Conservation (phyloP, 2,797 vertebrate genomes). For the Acanthornis magna region DNA sequence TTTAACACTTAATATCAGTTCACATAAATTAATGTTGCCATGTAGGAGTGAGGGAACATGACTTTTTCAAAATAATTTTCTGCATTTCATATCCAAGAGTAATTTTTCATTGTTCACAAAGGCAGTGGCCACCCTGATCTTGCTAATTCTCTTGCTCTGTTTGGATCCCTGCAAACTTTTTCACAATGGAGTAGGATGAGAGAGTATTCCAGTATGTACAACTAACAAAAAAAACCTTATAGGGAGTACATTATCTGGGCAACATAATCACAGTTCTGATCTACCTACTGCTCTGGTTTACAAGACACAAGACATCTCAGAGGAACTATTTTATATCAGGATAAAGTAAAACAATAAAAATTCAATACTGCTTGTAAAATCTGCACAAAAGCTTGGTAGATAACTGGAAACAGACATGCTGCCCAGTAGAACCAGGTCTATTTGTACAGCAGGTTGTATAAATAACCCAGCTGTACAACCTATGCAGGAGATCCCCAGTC, state of each 20-base stretch:
- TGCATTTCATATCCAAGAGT: conserved; percentile 35
- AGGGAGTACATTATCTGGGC: not conserved
- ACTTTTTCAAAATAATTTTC: conserved; percentile 48
- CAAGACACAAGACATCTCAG: not conserved
- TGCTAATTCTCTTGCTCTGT: not conserved
- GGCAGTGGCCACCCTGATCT: not conserved
- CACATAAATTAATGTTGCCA: conserved; percentile 33
- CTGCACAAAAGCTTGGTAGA: not conserved
- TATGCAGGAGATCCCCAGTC: not conserved
- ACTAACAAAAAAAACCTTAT: not conserved
- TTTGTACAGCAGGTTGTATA: not conserved
- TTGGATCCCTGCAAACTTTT: not conserved
- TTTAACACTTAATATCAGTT: conserved; percentile 47
- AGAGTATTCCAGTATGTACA: not conserved
- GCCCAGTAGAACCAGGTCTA: not conserved
- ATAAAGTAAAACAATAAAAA: conserved; percentile 25
- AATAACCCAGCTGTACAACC: not conserved
- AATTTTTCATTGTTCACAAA: conserved; percentile 23
- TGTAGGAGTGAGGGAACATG: conserved; percentile 13
- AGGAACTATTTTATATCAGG: not conserved
- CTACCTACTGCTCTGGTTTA: not conserved
- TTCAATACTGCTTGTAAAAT: conserved; percentile 9
- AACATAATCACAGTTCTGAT: conserved; percentile 1
- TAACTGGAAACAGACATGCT: conserved; percentile 35
- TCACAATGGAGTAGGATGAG: not conserved